These are phyloP conservation scores for Lochmaea crataegi DNA, from an alignment of 2,888 invertebrate genomes.

Conservation along the genomic window DNA sequence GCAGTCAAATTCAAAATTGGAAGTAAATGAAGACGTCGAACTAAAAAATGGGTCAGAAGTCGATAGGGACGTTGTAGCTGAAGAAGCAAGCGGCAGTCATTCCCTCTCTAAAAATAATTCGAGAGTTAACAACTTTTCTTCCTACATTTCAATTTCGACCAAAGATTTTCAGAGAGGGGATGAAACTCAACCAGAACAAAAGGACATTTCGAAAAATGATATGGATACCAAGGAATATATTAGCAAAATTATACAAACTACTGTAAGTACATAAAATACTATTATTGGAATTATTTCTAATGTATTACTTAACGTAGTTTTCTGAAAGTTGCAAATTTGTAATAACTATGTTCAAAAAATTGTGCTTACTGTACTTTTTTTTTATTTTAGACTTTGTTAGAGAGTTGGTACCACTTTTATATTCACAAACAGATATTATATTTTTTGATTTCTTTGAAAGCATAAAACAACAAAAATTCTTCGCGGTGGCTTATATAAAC, in stretches of 20 bases:
- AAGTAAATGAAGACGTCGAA: slow-evolving; percentile 45
- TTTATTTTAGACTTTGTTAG: no score
- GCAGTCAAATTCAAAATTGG: slow-evolving; percentile 48
- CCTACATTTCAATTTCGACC: slow-evolving; percentile 71
- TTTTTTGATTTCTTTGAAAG: no score
- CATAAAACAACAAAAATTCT: no score
- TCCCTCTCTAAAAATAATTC: slow-evolving; percentile 43
- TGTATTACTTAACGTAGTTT: no score
- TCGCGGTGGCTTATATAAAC: no score
- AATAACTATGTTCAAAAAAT: background rate
- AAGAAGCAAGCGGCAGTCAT: slow-evolving; percentile 20
- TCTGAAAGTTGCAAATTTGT: no score
- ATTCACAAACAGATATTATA: no score
- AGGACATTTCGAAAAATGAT: slow-evolving; percentile 45
- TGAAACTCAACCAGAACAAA: slow-evolving; percentile 49
- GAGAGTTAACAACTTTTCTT: slow-evolving; percentile 70
- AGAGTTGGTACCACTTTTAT: no score
- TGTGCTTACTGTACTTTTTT: background rate
- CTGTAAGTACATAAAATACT: slow-evolving; percentile 40
- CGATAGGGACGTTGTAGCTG: slow-evolving; percentile 40
- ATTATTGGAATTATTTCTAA: background rate
- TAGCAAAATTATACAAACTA: slow-evolving; percentile 41
- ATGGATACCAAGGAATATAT: slow-evolving; percentile 46
- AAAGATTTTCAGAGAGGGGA: slow-evolving; percentile 65
- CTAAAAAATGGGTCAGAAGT: slow-evolving; percentile 43